Evolutionary conservation across 2,113 vertebrate genomes (phyloP).

Genomic region (Cettia cetti): DNA sequence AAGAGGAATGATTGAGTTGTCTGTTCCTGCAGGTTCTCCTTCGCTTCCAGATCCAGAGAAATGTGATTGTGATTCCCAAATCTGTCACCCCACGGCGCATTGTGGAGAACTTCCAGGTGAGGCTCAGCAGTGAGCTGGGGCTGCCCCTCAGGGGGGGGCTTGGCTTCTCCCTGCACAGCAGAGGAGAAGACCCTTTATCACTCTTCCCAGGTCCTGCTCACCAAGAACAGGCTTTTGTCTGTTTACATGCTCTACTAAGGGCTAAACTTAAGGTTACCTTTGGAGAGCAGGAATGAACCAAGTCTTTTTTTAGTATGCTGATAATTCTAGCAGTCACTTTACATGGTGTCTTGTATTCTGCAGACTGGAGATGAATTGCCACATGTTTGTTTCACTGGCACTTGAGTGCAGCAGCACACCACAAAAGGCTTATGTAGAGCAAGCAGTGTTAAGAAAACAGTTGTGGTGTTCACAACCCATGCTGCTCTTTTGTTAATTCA

Average conservation of each 20-base stretch:
- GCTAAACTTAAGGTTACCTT: background rate
- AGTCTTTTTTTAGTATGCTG: background rate
- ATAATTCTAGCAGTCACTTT: background rate
- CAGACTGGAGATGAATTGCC: background rate
- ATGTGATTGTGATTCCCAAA: conserved; percentile 89
- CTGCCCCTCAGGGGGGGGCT: background rate
- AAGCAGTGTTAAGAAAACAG: background rate
- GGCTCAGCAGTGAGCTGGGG: background rate
- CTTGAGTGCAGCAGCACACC: background rate
- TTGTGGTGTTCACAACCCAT: background rate
- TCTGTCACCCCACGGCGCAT: conserved; percentile 86
- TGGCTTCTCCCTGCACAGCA: background rate
- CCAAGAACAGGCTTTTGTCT: background rate
- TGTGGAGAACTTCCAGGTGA: conserved; percentile 87
- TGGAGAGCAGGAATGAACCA: background rate
- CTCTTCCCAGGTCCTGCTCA: background rate
- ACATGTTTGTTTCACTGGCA: background rate
- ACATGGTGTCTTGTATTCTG: background rate
- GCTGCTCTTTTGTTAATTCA: background rate
- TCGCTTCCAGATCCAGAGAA: conserved; percentile 89
- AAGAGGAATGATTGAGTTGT: background rate
- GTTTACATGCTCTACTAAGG: background rate
- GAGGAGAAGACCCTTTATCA: background rate
- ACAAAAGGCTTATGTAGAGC: background rate
- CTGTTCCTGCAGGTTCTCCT: conserved; percentile 81